Evolutionary conservation across 2,888 invertebrate species (phyloP).

Genomic region (Onchidella celtica): DNA sequence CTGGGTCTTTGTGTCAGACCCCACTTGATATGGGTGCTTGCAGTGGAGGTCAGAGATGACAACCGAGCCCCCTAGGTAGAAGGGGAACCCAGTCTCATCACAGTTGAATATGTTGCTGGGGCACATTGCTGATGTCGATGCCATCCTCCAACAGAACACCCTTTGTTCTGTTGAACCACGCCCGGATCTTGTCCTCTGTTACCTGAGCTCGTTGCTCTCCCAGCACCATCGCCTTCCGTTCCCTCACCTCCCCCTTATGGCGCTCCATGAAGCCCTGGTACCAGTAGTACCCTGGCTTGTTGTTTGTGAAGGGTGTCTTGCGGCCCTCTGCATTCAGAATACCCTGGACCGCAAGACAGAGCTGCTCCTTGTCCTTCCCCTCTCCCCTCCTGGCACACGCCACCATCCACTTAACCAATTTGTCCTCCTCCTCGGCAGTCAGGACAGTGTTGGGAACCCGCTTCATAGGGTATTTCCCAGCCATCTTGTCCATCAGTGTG

Average conservation of each 20-base stretch:
- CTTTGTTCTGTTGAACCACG: not conserved
- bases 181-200: not conserved
- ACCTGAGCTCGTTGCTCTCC: not conserved
- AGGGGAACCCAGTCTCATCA: constrained; percentile 20
- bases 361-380: too few relatives aligned
- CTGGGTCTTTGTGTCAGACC: not conserved
- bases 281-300: not conserved
- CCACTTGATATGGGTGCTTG: not conserved
- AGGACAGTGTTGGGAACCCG: not conserved
- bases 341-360: not conserved
- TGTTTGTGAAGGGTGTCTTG: not conserved
- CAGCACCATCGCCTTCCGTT: not conserved
- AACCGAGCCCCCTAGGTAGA: too few relatives aligned
- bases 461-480: not conserved
- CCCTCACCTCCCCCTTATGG: not conserved
- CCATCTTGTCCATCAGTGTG: not conserved
- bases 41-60: not conserved
- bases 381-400: not conserved
- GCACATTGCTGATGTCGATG: too few relatives aligned
- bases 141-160: too few relatives aligned
- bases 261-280: not conserved
- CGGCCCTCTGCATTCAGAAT: not conserved
- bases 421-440: not conserved
- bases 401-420: not conserved
- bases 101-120: constrained; percentile 2